Conservation (phyloP, 2,113 vertebrate species). For the Crotalus helleri region DNA sequence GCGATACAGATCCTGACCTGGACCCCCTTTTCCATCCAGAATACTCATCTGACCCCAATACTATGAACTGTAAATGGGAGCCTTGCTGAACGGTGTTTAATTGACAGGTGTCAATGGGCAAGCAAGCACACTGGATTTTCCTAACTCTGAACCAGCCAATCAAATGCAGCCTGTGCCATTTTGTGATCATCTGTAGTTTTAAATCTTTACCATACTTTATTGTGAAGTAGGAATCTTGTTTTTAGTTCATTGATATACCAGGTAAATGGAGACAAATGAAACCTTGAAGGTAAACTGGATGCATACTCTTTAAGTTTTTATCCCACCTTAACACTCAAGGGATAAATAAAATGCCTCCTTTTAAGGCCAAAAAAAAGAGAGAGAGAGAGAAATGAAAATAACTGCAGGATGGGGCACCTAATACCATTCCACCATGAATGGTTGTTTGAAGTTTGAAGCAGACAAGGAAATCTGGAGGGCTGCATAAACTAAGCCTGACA, state of each 20-base stretch:
- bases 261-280: not conserved
- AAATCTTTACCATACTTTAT: not conserved
- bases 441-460: not conserved
- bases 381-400: not conserved
- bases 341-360: not conserved
- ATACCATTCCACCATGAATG: not conserved
- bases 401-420: not conserved
- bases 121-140: conserved; percentile 12
- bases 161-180: conserved; percentile 33
- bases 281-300: not conserved
- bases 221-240: not conserved
- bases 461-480: not conserved
- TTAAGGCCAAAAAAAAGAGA: not conserved
- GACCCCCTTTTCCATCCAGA: conserved; percentile 83
- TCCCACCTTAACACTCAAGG: not conserved
- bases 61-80: not conserved
- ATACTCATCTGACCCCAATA: conserved; percentile 69
- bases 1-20: conserved; percentile 77
- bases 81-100: conserved; percentile 45
- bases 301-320: not conserved
- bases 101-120: conserved; percentile 15
- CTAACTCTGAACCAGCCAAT: conserved; percentile 3
- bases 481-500: not conserved
- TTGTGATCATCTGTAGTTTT: not conserved
- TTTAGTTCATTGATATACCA: not conserved